Base-by-base conservation (phyloP, 2,797 vertebrate species). In the Lagocephalus sceleratus region DNA sequence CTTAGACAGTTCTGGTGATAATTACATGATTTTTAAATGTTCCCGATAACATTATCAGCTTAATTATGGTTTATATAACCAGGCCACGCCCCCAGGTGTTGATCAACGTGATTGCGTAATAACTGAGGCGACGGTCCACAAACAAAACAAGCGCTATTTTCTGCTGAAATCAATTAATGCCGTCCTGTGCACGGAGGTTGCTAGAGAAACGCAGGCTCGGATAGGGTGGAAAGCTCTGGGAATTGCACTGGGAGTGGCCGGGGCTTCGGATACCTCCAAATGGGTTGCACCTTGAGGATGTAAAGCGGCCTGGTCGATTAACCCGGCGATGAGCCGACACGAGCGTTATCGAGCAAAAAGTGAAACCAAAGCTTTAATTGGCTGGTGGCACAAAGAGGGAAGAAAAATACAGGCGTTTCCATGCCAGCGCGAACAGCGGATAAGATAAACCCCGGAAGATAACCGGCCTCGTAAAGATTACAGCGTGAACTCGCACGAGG, bases 381-480 rank as follows among this genome's bases (percentile, higher is more conserved):
- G 14, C 55, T 7, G 5, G 17, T 21, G 40, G 6, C 25, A 32
- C 21, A 46, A 60, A 44, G 25, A 41, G 19, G 17, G 39, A 6
- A 47, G 39, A 47, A 62, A 68, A 68, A 32, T 6, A 9, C 20
- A 47, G 9, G 57, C 46, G 42, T 70, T 75, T 71, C 67, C 76
- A 68, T 68, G 61, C 55, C 55, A 51, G 51, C 60, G 64, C 42
- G 2, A 61, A 71, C 66, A 76, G 54, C 57, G 52, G 57, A 49
- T 20, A 63, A 60, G 73, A 84, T 81, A 82, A 81, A 66, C 64
- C 43, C 38, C 49, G 20, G 42, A 46, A 21, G 64, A 75, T 73
- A 76, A 71, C 22, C 5, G 50, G 39, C 67, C 60, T 51, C 19
- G 21, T 35, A 54, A 75, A 72, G 51, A 50, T 61, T 45, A n/a